These are phyloP conservation scores for Ceratotherium simum DNA, from an alignment of 2,113 vertebrate species.

Conservation along the genomic window DNA sequence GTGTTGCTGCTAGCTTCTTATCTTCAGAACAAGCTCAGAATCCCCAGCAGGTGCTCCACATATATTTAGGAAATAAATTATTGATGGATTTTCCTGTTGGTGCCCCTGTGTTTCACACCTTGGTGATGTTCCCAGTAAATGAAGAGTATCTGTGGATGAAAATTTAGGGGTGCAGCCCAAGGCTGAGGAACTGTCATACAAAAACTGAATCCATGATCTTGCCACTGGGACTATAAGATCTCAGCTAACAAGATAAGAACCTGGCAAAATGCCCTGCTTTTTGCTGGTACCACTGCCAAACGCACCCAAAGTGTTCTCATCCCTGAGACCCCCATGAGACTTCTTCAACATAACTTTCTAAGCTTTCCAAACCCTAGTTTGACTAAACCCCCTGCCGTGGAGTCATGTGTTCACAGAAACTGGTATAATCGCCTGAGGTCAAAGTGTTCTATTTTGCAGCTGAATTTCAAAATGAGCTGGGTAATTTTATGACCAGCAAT, in stretches of 20 bases:
- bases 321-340: not conserved
- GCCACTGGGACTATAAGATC: not conserved
- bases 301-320: not conserved
- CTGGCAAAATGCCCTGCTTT: not conserved
- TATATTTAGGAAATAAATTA: not conserved
- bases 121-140: not conserved
- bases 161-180: not conserved
- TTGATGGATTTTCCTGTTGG: not conserved
- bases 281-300: not conserved
- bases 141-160: not conserved
- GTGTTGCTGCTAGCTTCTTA: not conserved
- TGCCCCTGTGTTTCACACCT: not conserved
- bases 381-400: not conserved
- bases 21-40: not conserved
- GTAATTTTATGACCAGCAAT: conserved; percentile 74
- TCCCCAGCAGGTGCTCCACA: not conserved
- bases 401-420: conserved; percentile 34
- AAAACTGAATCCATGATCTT: not conserved
- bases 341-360: not conserved
- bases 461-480: conserved; percentile 72
- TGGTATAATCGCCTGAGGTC: conserved; percentile 49
- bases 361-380: not conserved
- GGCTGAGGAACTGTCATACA: not conserved
- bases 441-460: conserved; percentile 58
- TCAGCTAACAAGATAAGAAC: not conserved